A percentile compares a stretch with the other conserved stretches of the same genome.
Evolutionary conservation across 2,888 invertebrate species (phyloP).

Genomic region (Zygogramma bicolorata): DNA sequence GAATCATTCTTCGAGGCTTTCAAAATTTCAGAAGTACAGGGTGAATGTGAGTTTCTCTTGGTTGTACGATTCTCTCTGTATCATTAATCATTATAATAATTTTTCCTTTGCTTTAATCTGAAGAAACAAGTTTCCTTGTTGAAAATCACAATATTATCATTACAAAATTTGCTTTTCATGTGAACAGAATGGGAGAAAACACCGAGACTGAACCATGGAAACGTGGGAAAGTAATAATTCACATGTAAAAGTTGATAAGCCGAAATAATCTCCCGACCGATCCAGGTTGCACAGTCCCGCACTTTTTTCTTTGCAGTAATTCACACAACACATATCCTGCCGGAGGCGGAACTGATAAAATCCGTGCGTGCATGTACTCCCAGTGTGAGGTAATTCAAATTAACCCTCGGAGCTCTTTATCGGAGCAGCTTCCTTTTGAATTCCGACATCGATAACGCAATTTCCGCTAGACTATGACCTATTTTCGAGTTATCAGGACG

Average conservation of each 20-base stretch:
- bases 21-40: too few relatives aligned
- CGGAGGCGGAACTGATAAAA: constrained; percentile 40
- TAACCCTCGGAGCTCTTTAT: constrained; percentile 44
- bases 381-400: constrained; percentile 42
- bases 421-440: constrained; percentile 41
- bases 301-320: constrained; percentile 19
- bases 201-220: background rate
- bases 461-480: constrained; percentile 40
- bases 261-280: background rate
- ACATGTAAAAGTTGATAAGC: background rate
- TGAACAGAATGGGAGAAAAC: too few relatives aligned
- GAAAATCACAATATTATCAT: too few relatives aligned
- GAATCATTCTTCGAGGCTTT: too few relatives aligned
- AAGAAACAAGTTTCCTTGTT: too few relatives aligned
- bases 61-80: too few relatives aligned
- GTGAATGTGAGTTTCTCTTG: too few relatives aligned
- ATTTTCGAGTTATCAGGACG: constrained; percentile 41
- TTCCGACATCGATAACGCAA: constrained; percentile 44
- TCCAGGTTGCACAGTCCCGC: constrained; percentile 11
- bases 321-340: constrained; percentile 34
- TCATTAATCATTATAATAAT: too few relatives aligned
- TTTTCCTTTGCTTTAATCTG: too few relatives aligned
- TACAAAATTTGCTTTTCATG: too few relatives aligned
- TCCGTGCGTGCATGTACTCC: constrained; percentile 38
- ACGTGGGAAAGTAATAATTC: background rate